Percentiles rank a stretch among this genome's conserved stretches.
phyloP scores from a whole-genome alignment of 2,113 vertebrate genomes.

The Cottus gobio region DNA sequence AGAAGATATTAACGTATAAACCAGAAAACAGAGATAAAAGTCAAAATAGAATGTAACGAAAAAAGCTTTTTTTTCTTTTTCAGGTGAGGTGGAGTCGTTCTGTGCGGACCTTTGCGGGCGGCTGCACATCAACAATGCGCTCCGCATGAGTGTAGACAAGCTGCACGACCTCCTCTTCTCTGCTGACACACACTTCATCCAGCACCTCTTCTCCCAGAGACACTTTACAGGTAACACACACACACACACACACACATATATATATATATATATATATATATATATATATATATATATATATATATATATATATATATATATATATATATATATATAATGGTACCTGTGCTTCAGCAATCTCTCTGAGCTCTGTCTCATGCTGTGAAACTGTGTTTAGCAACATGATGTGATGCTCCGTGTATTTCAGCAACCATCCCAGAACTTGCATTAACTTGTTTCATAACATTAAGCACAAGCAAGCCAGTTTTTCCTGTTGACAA shows the following conservation, averaged over 20 bases:
- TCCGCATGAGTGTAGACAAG: slow-evolving; percentile 87
- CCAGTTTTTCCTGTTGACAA: slow-evolving; percentile 67
- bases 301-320: too few relatives aligned
- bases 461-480: neutral
- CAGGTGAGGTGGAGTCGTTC: slow-evolving; percentile 88
- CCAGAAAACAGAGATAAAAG: neutral
- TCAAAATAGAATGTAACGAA: neutral
- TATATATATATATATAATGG: too few relatives aligned
- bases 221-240: slow-evolving; percentile 82
- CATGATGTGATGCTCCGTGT: neutral
- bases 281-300: too few relatives aligned
- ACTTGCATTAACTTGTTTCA: slow-evolving; percentile 47
- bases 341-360: neutral
- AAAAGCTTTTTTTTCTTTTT: neutral
- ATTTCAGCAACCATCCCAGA: neutral
- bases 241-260: too few relatives aligned
- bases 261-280: too few relatives aligned
- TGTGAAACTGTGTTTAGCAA: neutral
- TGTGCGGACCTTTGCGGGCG: slow-evolving; percentile 86
- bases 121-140: slow-evolving; percentile 86
- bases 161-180: slow-evolving; percentile 91
- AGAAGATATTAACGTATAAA: neutral
- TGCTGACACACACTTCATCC: slow-evolving; percentile 88
- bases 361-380: neutral
- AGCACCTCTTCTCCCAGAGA: slow-evolving; percentile 87